Percentiles rank a stretch among this genome's conserved stretches.
Evolutionary conservation across 2,113 vertebrate species (phyloP).

Genomic region (Trematomus loennbergii): DNA sequence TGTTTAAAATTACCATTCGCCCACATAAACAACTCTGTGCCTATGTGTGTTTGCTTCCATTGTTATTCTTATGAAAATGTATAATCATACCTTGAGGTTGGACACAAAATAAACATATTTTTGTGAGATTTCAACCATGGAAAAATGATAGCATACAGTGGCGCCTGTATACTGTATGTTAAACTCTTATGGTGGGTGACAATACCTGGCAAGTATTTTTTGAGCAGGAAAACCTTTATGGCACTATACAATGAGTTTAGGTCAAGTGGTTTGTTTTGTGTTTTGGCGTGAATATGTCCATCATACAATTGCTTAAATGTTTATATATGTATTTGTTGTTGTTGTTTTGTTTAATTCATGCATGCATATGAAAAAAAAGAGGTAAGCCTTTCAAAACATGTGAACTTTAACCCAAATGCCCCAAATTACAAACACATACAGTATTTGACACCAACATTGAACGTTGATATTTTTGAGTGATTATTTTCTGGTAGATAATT

Average conservation of each 20-base stretch:
- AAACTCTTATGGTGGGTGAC: constrained; percentile 8
- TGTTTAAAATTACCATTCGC: constrained; percentile 15
- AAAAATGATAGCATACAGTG: background rate
- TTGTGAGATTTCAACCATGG: background rate
- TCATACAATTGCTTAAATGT: background rate
- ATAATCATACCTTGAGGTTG: background rate
- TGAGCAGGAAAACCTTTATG: background rate
- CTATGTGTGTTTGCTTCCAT: background rate
- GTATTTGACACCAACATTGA: constrained; percentile 29
- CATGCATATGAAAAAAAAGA: background rate
- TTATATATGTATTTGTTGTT: background rate
- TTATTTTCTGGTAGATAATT: constrained; percentile 35
- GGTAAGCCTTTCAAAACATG: background rate
- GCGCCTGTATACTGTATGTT: background rate
- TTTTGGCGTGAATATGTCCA: background rate
- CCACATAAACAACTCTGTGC: constrained; percentile 15
- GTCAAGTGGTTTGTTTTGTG: background rate
- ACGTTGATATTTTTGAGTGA: constrained; percentile 27
- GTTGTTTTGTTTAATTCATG: background rate
- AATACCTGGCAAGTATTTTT: background rate
- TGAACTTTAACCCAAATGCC: background rate
- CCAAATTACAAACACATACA: background rate
- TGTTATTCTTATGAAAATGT: constrained; percentile 16
- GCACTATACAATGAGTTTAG: background rate
- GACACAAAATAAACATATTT: constrained; percentile 1